phyloP scores from a whole-genome alignment of 2,113 vertebrate genomes.

The Pluvialis apricaria region DNA sequence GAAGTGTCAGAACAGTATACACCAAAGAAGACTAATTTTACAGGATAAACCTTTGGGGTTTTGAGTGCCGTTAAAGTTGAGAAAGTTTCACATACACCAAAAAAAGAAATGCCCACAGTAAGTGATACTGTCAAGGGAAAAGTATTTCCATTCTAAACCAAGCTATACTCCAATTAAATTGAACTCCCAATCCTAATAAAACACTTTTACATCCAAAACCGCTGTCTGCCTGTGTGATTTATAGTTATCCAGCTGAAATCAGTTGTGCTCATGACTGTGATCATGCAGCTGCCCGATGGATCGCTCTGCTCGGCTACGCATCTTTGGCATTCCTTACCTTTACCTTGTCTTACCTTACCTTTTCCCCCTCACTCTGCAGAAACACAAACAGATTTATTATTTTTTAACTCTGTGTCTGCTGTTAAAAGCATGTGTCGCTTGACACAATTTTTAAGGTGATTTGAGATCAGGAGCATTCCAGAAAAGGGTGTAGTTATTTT shows the following conservation, averaged over 20 bases:
- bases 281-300: fast-evolving
- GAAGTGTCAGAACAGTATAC: background rate
- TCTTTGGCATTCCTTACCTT: background rate
- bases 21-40: background rate
- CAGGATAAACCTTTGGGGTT: background rate
- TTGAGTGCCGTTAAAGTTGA: background rate
- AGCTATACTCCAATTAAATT: background rate
- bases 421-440: background rate
- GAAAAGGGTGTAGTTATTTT: background rate
- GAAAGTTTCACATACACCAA: background rate
- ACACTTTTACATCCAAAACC: background rate
- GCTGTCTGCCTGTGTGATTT: background rate
- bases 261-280: background rate
- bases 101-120: background rate
- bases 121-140: background rate
- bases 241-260: background rate
- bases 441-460: background rate
- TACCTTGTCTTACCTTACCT: background rate
- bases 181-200: background rate
- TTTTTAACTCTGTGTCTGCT: background rate
- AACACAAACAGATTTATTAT: background rate
- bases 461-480: background rate
- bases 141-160: background rate
- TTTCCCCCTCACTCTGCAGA: background rate
- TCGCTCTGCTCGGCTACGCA: background rate